Base-by-base conservation (phyloP, 2,888 invertebrate genomes). In the Spilarctia lutea region DNA sequence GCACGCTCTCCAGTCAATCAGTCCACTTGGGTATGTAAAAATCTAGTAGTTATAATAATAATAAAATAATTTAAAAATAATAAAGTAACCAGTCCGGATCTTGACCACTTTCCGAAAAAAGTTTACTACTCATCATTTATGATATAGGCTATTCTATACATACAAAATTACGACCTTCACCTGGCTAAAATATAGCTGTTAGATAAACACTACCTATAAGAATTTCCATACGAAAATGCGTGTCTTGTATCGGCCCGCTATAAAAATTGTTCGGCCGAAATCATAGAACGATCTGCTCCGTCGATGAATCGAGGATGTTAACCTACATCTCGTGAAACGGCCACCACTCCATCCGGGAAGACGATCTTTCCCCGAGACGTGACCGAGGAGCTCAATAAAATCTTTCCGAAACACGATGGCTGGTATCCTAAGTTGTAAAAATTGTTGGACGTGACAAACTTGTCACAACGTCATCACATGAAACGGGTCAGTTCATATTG, bases 381-480 rank as follows among this genome's bases (percentile, higher is more conserved):
- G 94, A 94, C 93, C 92, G 90, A 91, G 89, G 87, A 89, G 85
- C 87, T 90, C 91, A 92, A 93, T 94, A 94, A 94, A 94, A 93
- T 92, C 92, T 90, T 89, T 87, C 85, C 86, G 86, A 90, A 92
- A 87, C 82, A 85, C 85, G 86, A 79, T 83, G 76, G 85, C 87
- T 85, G 84, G 87, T 86, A 86, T 86, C 88, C 87, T 83, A 85
- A 84, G 86, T 88, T 91, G 89, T 91, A 91, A 93, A 93, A 92
- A 91, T 92, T 84, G 89, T 86, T 83, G 86, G 81, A 93, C 93
- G 93, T 92, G 93, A 91, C 89, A 79, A 84, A 83, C 80, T 82
- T 82, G 81, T 83, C 81, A 75, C 85, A 81, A 74, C 78, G 83
- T 83, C 3, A 45, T 45, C 45, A 16, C 45, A 16, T 45, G 45